A percentile compares a stretch with the other conserved stretches of the same genome.
Evolutionary conservation across 2,888 invertebrate species (phyloP).

Genomic region (Stenoptilia bipunctidactyla): DNA sequence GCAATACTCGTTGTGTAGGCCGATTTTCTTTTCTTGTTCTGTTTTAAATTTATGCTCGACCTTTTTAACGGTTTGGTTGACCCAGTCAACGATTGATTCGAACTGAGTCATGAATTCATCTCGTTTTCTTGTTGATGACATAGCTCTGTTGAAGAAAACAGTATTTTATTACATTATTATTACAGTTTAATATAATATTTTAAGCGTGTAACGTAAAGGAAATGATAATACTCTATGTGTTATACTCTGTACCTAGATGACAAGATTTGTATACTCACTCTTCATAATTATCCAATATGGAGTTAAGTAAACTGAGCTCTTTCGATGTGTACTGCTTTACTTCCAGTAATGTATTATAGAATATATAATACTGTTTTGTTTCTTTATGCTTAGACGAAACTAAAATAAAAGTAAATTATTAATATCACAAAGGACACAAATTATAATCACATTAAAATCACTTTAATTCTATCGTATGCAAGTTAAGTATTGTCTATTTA

Average conservation of each 20-base stretch:
- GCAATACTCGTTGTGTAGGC: slow-evolving; percentile 45
- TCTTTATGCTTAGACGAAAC: slow-evolving; percentile 96
- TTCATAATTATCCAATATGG: slow-evolving; percentile 89
- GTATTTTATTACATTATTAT: too few species aligned
- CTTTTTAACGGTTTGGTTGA: slow-evolving; percentile 87
- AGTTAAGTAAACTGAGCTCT: slow-evolving; percentile 89
- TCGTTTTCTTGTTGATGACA: slow-evolving; percentile 82
- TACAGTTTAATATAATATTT: too few species aligned
- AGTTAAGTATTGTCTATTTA: too few species aligned
- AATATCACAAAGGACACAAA: too few species aligned
- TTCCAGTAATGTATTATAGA: slow-evolving; percentile 95
- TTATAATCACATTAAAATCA: too few species aligned
- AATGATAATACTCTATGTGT: too few species aligned
- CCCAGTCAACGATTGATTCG: slow-evolving; percentile 89
- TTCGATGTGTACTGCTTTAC: slow-evolving; percentile 93
- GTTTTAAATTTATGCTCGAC: slow-evolving; percentile 69
- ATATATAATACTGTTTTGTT: slow-evolving; percentile 96
- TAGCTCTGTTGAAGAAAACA: slow-evolving; percentile 73
- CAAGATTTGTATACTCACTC: slow-evolving; percentile 72
- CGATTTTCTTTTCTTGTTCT: slow-evolving; percentile 45
- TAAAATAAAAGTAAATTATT: slow-evolving; percentile 37
- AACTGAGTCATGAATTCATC: slow-evolving; percentile 94
- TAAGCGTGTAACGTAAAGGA: too few species aligned
- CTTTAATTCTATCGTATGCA: too few species aligned
- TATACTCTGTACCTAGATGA: too few species aligned